phyloP scores from a whole-genome alignment of 2,888 invertebrate species.

The Pardosa pseudoannulata region DNA sequence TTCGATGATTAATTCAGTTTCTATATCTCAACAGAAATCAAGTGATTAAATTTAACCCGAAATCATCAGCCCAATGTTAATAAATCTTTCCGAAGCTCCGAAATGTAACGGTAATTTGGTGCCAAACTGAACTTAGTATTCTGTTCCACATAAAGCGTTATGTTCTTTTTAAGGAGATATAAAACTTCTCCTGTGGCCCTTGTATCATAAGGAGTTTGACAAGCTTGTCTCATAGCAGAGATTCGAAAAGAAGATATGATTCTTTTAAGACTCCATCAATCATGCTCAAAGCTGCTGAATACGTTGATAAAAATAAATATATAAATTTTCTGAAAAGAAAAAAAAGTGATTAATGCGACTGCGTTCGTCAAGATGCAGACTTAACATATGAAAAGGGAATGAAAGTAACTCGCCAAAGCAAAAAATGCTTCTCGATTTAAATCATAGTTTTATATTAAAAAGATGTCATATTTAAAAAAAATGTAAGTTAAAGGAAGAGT shows the following conservation, averaged over 20 bases:
- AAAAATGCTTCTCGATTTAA: background rate
- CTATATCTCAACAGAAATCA: too few species aligned
- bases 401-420: background rate
- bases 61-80: too few species aligned
- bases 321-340: slow-evolving; percentile 6
- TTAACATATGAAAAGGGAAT: slow-evolving; percentile 11
- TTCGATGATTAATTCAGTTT: too few species aligned
- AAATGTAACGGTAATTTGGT: background rate
- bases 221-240: slow-evolving; percentile 8
- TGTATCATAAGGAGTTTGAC: slow-evolving; percentile 15
- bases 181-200: slow-evolving; percentile 17
- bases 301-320: slow-evolving; percentile 18
- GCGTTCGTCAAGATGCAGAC: background rate
- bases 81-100: too few species aligned
- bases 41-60: too few species aligned
- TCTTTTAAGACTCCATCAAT: slow-evolving; percentile 9
- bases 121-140: background rate
- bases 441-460: background rate
- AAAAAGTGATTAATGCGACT: background rate
- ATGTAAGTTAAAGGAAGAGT: background rate
- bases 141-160: background rate
- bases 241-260: slow-evolving; percentile 12
- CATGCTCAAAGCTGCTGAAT: slow-evolving; percentile 15
- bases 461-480: background rate
- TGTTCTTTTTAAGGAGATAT: background rate